A percentile compares a stretch with the other conserved stretches of the same genome.
These are phyloP conservation scores for Noctua comes DNA, from an alignment of 2,888 invertebrate genomes.

Conservation along the genomic window DNA sequence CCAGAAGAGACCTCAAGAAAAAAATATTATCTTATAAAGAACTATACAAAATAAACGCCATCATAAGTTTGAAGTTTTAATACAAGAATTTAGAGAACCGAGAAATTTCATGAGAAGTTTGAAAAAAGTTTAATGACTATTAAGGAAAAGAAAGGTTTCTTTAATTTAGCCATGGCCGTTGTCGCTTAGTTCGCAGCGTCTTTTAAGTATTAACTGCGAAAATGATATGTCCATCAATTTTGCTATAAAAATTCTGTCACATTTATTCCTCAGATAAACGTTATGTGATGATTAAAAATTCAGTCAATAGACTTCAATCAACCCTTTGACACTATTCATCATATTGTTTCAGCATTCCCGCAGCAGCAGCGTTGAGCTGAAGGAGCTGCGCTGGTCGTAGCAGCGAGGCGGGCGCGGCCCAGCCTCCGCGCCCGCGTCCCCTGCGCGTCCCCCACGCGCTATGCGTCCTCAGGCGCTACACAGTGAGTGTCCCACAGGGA, in stretches of 20 bases:
- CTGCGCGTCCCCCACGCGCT: constrained; percentile 72
- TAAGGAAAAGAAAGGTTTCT: no score
- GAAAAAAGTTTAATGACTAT: neutral
- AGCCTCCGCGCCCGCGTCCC: constrained; percentile 85
- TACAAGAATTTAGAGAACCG: neutral
- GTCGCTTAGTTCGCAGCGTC: neutral
- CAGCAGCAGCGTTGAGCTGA: constrained; percentile 82
- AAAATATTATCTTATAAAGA: neutral
- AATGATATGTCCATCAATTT: neutral
- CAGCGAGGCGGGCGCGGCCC: constrained; percentile 83
- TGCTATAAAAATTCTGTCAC: neutral
- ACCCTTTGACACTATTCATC: constrained; percentile 5
- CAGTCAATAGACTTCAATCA: neutral
- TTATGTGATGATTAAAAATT: neutral
- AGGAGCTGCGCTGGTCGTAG: constrained; percentile 87
- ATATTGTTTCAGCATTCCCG: constrained; percentile 55
- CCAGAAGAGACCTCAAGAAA: no score
- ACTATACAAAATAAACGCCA: neutral
- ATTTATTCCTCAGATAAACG: neutral
- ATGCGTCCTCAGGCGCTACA: constrained; percentile 58
- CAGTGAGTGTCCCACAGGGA: constrained; percentile 68
- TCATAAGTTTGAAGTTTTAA: neutral
- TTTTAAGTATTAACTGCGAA: neutral
- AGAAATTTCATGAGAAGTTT: neutral
- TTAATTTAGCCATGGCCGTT: neutral